phyloP scores from a whole-genome alignment of 2,797 vertebrate species.

The Dendrocincla fuliginosa region DNA sequence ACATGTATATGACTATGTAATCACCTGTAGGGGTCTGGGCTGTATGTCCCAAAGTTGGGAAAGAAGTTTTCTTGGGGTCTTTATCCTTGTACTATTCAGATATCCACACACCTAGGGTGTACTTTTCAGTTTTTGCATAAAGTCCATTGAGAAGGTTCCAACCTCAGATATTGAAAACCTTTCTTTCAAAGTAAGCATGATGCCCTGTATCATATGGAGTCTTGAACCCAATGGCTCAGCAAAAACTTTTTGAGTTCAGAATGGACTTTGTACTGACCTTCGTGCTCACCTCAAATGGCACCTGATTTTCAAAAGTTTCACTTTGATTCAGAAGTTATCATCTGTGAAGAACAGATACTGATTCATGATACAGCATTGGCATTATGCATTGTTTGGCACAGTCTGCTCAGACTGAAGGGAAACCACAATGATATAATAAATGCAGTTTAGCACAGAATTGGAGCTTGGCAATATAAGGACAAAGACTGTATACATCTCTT shows the following conservation, averaged over 20 bases:
- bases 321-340: not conserved
- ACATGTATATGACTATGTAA: too few species aligned
- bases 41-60: not conserved
- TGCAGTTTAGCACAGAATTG: not conserved
- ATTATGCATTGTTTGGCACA: not conserved
- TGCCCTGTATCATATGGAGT: not conserved
- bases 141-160: not conserved
- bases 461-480: not conserved
- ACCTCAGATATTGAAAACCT: not conserved
- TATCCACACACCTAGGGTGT: not conserved
- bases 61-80: not conserved
- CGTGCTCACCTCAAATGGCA: fast-evolving
- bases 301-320: not conserved
- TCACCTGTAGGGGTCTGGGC: not conserved
- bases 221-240: not conserved
- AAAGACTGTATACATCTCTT: not conserved
- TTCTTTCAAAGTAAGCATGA: not conserved
- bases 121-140: not conserved
- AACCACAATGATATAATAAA: not conserved
- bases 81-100: not conserved
- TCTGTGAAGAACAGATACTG: not conserved
- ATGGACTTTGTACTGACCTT: not conserved
- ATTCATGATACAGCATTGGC: not conserved
- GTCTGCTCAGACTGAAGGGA: not conserved
- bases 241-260: not conserved